Conservation (phyloP, 2,888 invertebrate species). For the Drosophila incognita region DNA sequence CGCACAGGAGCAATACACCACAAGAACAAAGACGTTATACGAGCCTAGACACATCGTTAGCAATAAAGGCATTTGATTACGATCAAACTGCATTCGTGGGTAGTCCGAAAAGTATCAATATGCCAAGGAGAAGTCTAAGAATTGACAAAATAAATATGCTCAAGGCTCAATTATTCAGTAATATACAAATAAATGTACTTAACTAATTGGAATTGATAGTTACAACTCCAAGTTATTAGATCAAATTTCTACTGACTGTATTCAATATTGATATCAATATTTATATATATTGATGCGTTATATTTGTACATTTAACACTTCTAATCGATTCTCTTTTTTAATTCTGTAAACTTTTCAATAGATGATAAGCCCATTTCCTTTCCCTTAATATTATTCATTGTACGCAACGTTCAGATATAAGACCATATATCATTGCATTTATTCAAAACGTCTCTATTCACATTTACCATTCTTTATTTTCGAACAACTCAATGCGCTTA, state of each 20-base stretch:
- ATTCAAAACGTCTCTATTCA: slow-evolving; percentile 23
- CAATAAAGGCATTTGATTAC: slow-evolving; percentile 65
- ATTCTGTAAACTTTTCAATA: background rate
- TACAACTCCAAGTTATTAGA: background rate
- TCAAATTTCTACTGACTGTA: background rate
- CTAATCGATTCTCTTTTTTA: background rate
- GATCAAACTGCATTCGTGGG: slow-evolving; percentile 59
- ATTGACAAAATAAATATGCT: too few relatives aligned
- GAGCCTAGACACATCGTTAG: slow-evolving; percentile 69
- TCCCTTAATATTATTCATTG: background rate
- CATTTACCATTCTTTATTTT: slow-evolving; percentile 4
- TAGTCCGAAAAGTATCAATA: slow-evolving; percentile 43
- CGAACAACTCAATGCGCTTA: slow-evolving; percentile 33
- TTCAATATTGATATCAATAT: background rate
- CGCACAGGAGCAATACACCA: slow-evolving; percentile 18
- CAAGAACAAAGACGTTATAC: slow-evolving; percentile 65
- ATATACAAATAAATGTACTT: background rate
- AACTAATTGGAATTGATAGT: background rate
- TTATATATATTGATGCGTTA: background rate
- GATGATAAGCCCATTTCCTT: background rate
- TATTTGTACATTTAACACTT: background rate
- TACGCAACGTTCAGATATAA: background rate
- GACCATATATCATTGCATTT: slow-evolving; percentile 45
- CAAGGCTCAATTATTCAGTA: background rate
- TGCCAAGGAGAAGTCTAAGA: slow-evolving; percentile 1